Percentiles rank a stretch among this genome's conserved stretches.
Evolutionary conservation across 1,140 invertebrate species (phyloP).

Genomic region (Leucophenga varia): DNA sequence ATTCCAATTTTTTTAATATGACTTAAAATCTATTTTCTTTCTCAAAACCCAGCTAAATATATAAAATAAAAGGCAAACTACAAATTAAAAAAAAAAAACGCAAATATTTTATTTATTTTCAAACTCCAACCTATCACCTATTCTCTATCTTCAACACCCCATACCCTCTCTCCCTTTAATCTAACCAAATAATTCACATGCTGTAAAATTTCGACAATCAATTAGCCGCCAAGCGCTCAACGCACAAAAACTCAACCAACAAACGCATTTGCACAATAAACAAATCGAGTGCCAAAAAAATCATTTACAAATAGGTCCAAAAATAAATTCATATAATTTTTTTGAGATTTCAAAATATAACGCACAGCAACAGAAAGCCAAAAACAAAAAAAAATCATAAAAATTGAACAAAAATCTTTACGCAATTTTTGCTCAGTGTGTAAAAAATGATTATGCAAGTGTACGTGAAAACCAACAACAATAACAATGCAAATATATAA

Average conservation of each 20-base stretch:
- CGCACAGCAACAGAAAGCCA: slow-evolving; percentile 9
- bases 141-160: too few species aligned
- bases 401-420: slow-evolving; percentile 15
- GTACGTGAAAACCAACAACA: slow-evolving; percentile 31
- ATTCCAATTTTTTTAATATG: too few species aligned
- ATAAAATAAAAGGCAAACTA: too few species aligned
- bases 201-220: slow-evolving; percentile 11
- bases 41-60: too few species aligned
- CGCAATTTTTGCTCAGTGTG: slow-evolving; percentile 21
- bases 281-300: slow-evolving; percentile 32
- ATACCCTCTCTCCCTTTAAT: too few species aligned
- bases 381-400: background rate
- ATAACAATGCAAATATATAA: slow-evolving; percentile 12
- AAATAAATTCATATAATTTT: slow-evolving; percentile 13
- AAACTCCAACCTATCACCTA: too few species aligned
- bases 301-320: slow-evolving; percentile 10
- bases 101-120: too few species aligned
- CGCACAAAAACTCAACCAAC: slow-evolving; percentile 4
- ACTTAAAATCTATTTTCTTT: too few species aligned
- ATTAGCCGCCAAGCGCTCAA: slow-evolving; percentile 4
- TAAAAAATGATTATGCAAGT: slow-evolving; percentile 34
- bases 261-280: slow-evolving; percentile 21
- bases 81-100: too few species aligned
- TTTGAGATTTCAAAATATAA: slow-evolving; percentile 32
- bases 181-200: too few species aligned